Evolutionary conservation across 2,797 vertebrate genomes (phyloP).

Genomic region (Onychomys arenicola): DNA sequence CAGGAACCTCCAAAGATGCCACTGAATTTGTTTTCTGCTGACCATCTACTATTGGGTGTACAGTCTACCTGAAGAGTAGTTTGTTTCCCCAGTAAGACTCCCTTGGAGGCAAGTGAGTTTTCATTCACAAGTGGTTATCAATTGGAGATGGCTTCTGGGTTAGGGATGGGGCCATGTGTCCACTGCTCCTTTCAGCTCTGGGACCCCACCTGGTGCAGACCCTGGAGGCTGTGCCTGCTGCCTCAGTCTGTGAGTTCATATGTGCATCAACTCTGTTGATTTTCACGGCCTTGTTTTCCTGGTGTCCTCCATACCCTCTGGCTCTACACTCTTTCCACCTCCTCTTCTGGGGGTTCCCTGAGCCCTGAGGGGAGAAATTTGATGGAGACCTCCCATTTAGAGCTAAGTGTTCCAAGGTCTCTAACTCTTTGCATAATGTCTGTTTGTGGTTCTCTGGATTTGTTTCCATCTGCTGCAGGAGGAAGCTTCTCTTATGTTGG

Average conservation of each 20-base stretch:
- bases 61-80: neutral
- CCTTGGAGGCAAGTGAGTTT: no score
- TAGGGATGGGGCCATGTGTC: neutral
- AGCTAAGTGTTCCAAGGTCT: neutral
- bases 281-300: no score
- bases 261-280: neutral
- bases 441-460: neutral
- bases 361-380: neutral
- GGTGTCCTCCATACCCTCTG: neutral
- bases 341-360: neutral
- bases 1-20: no score
- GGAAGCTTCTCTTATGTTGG: neutral
- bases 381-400: neutral
- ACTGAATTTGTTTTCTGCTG: neutral
- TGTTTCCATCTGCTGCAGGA: neutral
- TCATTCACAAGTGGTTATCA: neutral
- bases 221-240: no score
- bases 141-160: no score
- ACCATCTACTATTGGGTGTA: neutral
- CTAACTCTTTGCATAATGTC: neutral
- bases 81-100: neutral
- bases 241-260: neutral
- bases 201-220: neutral
- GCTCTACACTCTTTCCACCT: no score
- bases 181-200: neutral